A percentile compares a stretch with the other conserved stretches of the same genome.
Conservation (phyloP, 2,113 vertebrate genomes). For the Cygnus buccinator region DNA sequence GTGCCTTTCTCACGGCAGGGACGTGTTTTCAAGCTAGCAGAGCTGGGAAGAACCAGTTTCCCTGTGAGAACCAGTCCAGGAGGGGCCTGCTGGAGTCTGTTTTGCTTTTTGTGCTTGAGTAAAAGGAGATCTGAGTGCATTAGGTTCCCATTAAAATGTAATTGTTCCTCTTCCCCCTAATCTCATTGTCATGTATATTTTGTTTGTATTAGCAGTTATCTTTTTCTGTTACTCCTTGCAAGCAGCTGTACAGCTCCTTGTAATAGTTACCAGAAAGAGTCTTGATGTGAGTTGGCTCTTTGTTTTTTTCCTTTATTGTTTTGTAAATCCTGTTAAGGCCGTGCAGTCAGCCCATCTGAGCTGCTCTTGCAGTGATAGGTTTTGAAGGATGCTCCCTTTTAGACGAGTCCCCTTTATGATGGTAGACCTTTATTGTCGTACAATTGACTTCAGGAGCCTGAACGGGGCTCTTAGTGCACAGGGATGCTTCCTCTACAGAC, state of each 20-base stretch:
- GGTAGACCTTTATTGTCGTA: neutral
- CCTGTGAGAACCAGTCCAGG: conserved; percentile 51
- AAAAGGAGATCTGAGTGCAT: conserved; percentile 14
- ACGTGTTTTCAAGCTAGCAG: conserved; percentile 8
- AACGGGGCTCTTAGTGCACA: no score
- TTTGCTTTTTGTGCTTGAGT: conserved; percentile 61
- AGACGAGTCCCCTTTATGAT: fast-evolving
- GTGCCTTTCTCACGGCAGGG: conserved; percentile 45
- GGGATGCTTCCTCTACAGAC: neutral
- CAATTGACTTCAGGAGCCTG: neutral
- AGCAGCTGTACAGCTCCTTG: neutral
- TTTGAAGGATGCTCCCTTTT: fast-evolving
- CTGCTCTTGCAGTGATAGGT: neutral
- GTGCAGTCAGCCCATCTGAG: neutral
- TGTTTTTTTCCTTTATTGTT: neutral
- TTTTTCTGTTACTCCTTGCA: neutral
- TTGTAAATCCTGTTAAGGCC: neutral
- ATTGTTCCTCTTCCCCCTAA: neutral
- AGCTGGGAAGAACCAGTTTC: conserved; percentile 40
- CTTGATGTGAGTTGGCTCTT: neutral
- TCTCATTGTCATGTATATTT: conserved; percentile 54
- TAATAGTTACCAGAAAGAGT: neutral
- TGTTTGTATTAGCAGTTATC: conserved; percentile 11
- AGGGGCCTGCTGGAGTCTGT: conserved; percentile 36
- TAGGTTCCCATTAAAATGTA: conserved; percentile 42